Base-by-base conservation (phyloP, 2,113 vertebrate species). In the Mesembrinibis cayennensis region DNA sequence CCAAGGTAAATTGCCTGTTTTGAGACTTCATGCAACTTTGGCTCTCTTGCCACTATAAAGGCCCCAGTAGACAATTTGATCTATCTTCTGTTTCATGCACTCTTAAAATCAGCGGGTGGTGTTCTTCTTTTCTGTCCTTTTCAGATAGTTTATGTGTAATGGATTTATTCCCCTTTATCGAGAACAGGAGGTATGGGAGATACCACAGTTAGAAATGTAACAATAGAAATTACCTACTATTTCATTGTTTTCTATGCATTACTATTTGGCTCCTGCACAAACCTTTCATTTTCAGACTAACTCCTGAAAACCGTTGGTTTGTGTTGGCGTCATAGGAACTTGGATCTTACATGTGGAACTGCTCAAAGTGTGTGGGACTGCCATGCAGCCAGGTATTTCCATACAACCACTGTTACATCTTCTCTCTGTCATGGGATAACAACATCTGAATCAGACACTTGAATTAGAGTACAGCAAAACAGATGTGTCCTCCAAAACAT, bases 391-490 rank as follows among this genome's bases (percentile, higher is more conserved):
- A 89, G 58, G 38, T 84, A 67, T 47, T 82, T 91, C 86, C 34
- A 34, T 82, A 58, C 16, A 82, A 44, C 27, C 56, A n/a, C 77
- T 87, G 62, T 73, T 90, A 85, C 22, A 81, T 59, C 52, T 96
- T 94, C 65, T 94, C 22, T 86, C 30, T 85, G 72, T 85, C 89
- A 62, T 38, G 38, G 26, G 22, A 91, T 77, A 61, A 91, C 38
- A 88, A 79, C n/a, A 73, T 50, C 45, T 89, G 88, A 96, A 95
- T 93, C 86, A 97, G 83, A 90, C 42, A 89, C 63, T 88, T 86
- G 58, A 76, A 91, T 93, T 88, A 93, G 67, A 86, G 69, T 36
- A 80, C 66, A 95, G 77, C 65, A 89, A 96, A 97, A 96, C 93
- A 97, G 73, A 96, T 87, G 72, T 70, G 73, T 84, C 93, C 84